These are phyloP conservation scores for Pissodes strobi DNA, from an alignment of 1,140 invertebrate species.

Conservation along the genomic window DNA sequence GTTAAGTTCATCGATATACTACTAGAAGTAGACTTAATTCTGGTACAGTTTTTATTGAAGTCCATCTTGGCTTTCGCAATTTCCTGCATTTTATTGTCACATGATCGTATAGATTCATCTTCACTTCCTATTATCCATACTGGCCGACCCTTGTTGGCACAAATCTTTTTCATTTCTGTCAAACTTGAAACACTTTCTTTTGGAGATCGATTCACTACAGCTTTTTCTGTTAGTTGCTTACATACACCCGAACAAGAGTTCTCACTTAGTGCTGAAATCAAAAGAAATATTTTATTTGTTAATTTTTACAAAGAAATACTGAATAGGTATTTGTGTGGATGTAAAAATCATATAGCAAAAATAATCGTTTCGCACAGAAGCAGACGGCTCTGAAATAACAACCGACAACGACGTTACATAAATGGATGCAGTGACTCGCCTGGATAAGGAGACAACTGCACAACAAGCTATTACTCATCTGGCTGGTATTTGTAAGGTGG, in stretches of 20 bases:
- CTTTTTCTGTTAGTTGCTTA: constrained; percentile 37
- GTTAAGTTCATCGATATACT: constrained; percentile 35
- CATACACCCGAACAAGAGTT: constrained; percentile 28
- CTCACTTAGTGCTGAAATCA: constrained; percentile 31
- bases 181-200: constrained; percentile 38
- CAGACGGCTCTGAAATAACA: too few relatives aligned
- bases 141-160: constrained; percentile 53
- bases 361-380: too few relatives aligned
- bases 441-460: too few relatives aligned
- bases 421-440: too few relatives aligned
- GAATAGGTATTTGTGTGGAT: background rate
- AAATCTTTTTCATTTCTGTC: constrained; percentile 35
- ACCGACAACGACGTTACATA: too few relatives aligned
- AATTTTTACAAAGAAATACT: background rate
- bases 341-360: too few relatives aligned
- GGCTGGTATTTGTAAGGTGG: too few relatives aligned
- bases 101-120: constrained; percentile 57
- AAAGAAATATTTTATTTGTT: too few relatives aligned
- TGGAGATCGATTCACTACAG: constrained; percentile 34
- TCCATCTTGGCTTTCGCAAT: constrained; percentile 40
- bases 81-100: constrained; percentile 48
- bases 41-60: constrained; percentile 46
- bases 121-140: constrained; percentile 65
- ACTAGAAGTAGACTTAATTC: constrained; percentile 41
- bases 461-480: too few relatives aligned